Evolutionary conservation across 1,140 invertebrate genomes (phyloP).

Genomic region (Manduca sexta): DNA sequence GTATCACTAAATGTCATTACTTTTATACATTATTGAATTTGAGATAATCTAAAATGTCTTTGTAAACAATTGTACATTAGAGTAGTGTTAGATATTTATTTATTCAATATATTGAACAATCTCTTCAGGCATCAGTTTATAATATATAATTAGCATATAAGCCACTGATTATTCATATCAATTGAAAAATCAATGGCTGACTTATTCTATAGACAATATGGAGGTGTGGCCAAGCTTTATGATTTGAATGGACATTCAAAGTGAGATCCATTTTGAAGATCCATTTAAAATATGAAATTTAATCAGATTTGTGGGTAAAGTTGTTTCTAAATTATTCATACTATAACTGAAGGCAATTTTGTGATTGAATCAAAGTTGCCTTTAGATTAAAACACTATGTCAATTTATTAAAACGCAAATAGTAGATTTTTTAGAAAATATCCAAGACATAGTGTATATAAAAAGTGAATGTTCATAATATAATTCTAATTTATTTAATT

Average conservation of each 20-base stretch:
- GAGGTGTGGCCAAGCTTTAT: constrained; percentile 33
- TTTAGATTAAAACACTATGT: not conserved
- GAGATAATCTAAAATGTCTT: too few species aligned
- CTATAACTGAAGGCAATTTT: not conserved
- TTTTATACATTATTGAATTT: too few species aligned
- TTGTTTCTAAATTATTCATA: not conserved
- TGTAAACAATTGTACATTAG: too few species aligned
- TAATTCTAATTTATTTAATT: too few species aligned
- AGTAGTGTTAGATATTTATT: too few species aligned
- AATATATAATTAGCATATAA: constrained; percentile 16
- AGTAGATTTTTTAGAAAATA: not conserved
- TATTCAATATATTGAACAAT: too few species aligned
- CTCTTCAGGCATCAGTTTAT: not conserved
- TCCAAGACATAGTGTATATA: constrained; percentile 1
- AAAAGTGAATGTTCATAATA: too few species aligned
- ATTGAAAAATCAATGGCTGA: constrained; percentile 56
- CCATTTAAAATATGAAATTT: not conserved
- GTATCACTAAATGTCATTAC: too few species aligned
- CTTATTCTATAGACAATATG: constrained; percentile 15
- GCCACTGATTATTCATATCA: constrained; percentile 54
- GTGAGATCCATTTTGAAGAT: not conserved
- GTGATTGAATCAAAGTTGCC: not conserved
- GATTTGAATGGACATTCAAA: not conserved
- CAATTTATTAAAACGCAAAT: not conserved
- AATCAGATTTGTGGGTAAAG: not conserved